Base-by-base conservation (phyloP, 2,113 vertebrate genomes). In the Emydocephalus ijimae region DNA sequence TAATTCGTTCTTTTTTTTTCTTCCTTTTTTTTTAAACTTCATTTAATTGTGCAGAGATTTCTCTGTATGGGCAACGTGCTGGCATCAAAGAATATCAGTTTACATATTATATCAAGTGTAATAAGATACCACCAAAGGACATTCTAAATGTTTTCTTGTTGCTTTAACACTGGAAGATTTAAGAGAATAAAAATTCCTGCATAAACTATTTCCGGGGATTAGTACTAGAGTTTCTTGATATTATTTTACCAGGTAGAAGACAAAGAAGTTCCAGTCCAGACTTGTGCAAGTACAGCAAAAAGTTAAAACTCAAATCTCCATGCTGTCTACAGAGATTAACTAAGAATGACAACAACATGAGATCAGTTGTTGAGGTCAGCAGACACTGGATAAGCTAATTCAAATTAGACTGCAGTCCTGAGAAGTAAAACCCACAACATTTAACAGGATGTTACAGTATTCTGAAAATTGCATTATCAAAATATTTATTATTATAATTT, bases 91-190 rank as follows among this genome's bases (percentile, higher is more conserved):
- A 99, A 98, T 98, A 98, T 98, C 97, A 97, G 98, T 99, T 99
- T 99, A 99, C 98, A 98, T 99, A 98, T 93, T 98, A 98, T 98
- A 98, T 98, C 97, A 96, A 98, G 98, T 99, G 98, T 99, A 98
- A 98, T 98, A 98, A 98, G 98, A 98, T 99, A 98, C 98, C 99
- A 99, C 99, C 99, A 99, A 99, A 99, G 99, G 99, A 99, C 98
- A 98, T 98, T 98, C 98, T 99, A 98, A 98, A 98, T 99, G 99
- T 99, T 99, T 99, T 99, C 98, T 99, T 98, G 98, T 99, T 98
- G 99, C 98, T 99, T 99, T 99, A 98, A 98, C 98, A 98, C 98
- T 98, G 98, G 97, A 99, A 98, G 97, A 98, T 98, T 98, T 98
- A 98, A 98, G 98, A 99, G 98, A 97, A 97, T 99, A 98, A 98